Evolutionary conservation across 2,113 vertebrate species (phyloP).

Genomic region (Cephalopholis sonnerati): DNA sequence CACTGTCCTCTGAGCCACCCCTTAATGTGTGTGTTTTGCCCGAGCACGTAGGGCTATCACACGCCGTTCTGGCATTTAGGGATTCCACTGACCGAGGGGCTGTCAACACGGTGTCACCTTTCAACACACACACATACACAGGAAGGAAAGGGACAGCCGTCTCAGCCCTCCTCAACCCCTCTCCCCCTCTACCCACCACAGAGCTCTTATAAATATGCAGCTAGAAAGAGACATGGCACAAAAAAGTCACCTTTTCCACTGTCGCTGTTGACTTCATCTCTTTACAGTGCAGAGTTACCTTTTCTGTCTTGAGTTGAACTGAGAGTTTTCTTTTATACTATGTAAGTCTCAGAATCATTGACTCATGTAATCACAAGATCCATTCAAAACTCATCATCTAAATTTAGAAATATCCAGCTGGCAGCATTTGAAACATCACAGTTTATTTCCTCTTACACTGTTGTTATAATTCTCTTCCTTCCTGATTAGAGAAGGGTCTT

Average conservation of each 20-base stretch:
- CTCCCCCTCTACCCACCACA: slow-evolving; percentile 5
- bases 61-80: slow-evolving; percentile 71
- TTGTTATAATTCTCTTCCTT: background rate
- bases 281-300: background rate
- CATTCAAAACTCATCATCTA: background rate
- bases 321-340: background rate
- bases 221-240: slow-evolving; percentile 17
- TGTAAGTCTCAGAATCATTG: background rate
- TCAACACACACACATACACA: slow-evolving; percentile 67
- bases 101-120: slow-evolving; percentile 81
- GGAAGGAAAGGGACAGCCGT: slow-evolving; percentile 66
- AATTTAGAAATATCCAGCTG: slow-evolving; percentile 10
- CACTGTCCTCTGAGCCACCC: slow-evolving; percentile 22
- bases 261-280: background rate
- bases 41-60: slow-evolving; percentile 51
- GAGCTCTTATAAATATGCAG: slow-evolving; percentile 33
- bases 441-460: background rate
- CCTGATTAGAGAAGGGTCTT: background rate
- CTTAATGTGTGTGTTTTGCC: slow-evolving; percentile 31
- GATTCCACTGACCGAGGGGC: slow-evolving; percentile 74
- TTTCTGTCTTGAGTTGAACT: background rate
- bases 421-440: background rate
- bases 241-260: background rate
- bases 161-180: slow-evolving; percentile 36
- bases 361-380: background rate